Evolutionary conservation across 1,140 invertebrate species (phyloP).

Genomic region (Drosophila navojoa): DNA sequence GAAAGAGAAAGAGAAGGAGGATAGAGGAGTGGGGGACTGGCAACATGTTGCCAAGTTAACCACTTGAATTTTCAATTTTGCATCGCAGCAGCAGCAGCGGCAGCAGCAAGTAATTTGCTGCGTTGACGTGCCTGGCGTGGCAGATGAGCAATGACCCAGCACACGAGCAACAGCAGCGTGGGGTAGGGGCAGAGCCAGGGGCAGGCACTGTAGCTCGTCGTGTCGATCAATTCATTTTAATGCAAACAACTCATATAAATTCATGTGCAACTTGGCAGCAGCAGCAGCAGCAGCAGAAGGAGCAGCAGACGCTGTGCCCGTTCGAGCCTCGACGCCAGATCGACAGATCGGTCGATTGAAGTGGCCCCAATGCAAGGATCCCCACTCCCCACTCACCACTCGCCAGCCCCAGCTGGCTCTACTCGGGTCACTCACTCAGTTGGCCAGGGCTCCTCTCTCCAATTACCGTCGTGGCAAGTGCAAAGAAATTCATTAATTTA

Average conservation of each 20-base stretch:
- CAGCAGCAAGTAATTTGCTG: slow-evolving; percentile 78
- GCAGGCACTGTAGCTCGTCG: slow-evolving; percentile 48
- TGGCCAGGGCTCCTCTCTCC: slow-evolving; percentile 29
- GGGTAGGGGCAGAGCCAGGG: neutral
- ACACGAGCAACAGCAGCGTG: slow-evolving; percentile 4
- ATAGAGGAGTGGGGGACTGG: slow-evolving; percentile 21
- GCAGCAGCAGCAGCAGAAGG: slow-evolving; percentile 10
- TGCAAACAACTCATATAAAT: slow-evolving; percentile 82
- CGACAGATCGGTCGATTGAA: slow-evolving; percentile 39
- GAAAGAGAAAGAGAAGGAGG: neutral
- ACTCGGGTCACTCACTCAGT: slow-evolving; percentile 37
- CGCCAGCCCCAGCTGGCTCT: neutral
- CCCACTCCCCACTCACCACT: neutral
- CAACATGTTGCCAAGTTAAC: slow-evolving; percentile 80
- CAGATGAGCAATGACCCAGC: slow-evolving; percentile 78
- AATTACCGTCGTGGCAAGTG: slow-evolving; percentile 64
- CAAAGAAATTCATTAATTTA: slow-evolving; percentile 82
- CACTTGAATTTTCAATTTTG: slow-evolving; percentile 81
- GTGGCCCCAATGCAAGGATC: slow-evolving; percentile 3
- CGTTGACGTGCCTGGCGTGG: slow-evolving; percentile 80
- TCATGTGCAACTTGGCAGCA: slow-evolving; percentile 71
- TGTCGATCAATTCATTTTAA: slow-evolving; percentile 81
- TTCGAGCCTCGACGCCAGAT: slow-evolving; percentile 17
- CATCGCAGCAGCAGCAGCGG: slow-evolving; percentile 46
- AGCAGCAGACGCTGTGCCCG: neutral